Evolutionary conservation across 2,797 vertebrate species (phyloP).

Genomic region (Acrossocheilus wenchowensis): DNA sequence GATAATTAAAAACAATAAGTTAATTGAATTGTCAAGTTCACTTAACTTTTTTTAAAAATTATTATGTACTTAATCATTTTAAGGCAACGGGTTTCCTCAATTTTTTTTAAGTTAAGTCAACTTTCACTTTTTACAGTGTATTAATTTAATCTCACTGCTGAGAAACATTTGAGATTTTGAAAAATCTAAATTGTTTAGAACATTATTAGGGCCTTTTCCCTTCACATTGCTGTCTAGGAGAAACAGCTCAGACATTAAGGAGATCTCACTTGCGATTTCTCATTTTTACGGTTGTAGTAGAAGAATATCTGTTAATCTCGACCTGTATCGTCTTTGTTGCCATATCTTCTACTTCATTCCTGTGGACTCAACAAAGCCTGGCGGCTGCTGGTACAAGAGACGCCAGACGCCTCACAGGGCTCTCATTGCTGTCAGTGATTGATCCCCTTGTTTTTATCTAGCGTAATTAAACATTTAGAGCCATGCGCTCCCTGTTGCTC

Average conservation of each 20-base stretch:
- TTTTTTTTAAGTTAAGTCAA: too few relatives aligned
- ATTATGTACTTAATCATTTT: too few relatives aligned
- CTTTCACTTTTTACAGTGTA: neutral
- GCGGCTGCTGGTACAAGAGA: slow-evolving; percentile 58
- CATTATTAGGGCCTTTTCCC: neutral
- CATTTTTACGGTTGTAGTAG: neutral
- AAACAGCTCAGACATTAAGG: neutral
- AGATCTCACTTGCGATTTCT: slow-evolving; percentile 19
- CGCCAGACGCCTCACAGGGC: slow-evolving; percentile 49
- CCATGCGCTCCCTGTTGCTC: slow-evolving; percentile 65
- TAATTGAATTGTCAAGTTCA: too few relatives aligned
- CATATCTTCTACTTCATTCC: slow-evolving; percentile 45
- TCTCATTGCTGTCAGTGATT: slow-evolving; percentile 66
- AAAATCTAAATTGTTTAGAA: neutral
- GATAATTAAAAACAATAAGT: too few relatives aligned
- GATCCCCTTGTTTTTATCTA: slow-evolving; percentile 69
- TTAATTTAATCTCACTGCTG: neutral
- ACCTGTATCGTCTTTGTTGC: slow-evolving; percentile 18
- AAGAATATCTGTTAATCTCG: slow-evolving; percentile 3
- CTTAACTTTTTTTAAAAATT: too few relatives aligned
- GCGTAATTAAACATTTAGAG: slow-evolving; percentile 73
- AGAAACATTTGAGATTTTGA: too few relatives aligned
- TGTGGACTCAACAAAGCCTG: slow-evolving; percentile 49
- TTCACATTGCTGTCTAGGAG: neutral
- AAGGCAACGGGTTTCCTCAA: too few relatives aligned